Evolutionary conservation across 2,113 vertebrate species (phyloP), one percentile per base, ranked within the genome.

Genomic region (Gopherus flavomarginatus): DNA sequence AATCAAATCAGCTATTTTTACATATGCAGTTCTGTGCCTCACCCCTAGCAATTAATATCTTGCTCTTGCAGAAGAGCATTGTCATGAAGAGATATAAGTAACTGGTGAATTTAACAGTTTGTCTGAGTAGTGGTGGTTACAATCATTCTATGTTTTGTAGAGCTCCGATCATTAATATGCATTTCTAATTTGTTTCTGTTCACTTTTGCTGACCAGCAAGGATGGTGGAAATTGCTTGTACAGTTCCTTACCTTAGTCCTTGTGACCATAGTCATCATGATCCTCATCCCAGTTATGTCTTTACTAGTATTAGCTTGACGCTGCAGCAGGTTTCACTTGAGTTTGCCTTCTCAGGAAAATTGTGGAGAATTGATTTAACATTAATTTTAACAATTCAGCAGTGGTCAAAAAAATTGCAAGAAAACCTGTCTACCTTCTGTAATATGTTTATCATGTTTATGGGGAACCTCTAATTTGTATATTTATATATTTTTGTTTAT

Each of bases 161-260:
- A 83, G 79, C 77, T 11, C 86, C 54, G 54, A 56, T 93, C 80
- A 92, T 95, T 96, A 95, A 96, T 89, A 97, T 94, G 88, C 93
- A 92, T 94, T 97, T 96, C 85, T 86, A 83, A 26, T 87, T 95
- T 94, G n/a, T 56, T 92, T 95, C 83, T 72, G 38, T 93, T 95
- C 82, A 50, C 53, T 96, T 96, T 92, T 95, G 92, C 97, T 97
- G 96, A 95, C 92, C 88, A 95, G 77, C 92, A 96, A 94, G 92
- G 92, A 86, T 96, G 72, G 56, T 94, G 85, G 88, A 97, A 96
- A 97, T 96, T 96, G 94, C 91, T 90, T 96, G 91, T 94, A 94
- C 92, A 89, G 93, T 96, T 94, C 69, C 80, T 91, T 89, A 93
- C 92, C 96, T 89, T 95, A 84, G 94, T 96, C 96, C 90, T 84